These are phyloP conservation scores for Brachionus paranguensis DNA, from an alignment of 1,140 invertebrate species.

Conservation along the genomic window DNA sequence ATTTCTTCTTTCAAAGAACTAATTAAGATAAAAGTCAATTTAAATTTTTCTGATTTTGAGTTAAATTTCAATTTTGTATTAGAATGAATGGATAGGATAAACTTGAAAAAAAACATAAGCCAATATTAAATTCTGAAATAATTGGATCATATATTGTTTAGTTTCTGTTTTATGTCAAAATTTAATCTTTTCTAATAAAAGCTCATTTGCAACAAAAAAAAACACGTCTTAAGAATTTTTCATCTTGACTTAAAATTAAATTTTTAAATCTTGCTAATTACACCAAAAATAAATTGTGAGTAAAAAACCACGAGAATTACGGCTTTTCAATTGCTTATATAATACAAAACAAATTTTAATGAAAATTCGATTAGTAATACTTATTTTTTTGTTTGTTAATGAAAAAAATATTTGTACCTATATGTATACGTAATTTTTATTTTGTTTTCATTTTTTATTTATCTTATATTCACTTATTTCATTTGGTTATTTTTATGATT, in stretches of 20 bases:
- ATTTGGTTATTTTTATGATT: neutral
- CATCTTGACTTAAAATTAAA: neutral
- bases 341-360: neutral
- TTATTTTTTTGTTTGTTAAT: neutral
- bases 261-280: neutral
- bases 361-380: neutral
- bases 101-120: neutral
- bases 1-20: neutral
- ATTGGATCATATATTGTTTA: neutral
- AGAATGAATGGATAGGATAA: neutral
- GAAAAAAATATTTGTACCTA: neutral
- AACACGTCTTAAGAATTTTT: neutral
- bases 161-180: neutral
- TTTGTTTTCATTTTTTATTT: neutral
- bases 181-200: neutral
- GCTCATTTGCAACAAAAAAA: neutral
- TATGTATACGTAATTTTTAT: neutral
- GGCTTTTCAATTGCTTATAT: neutral
- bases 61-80: neutral
- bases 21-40: too few species aligned
- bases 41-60: neutral
- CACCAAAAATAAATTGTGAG: neutral
- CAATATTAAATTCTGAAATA: neutral
- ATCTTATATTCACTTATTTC: neutral
- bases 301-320: neutral